These are phyloP conservation scores for Geothlypis trichas DNA, from an alignment of 2,113 vertebrate species.

Conservation along the genomic window DNA sequence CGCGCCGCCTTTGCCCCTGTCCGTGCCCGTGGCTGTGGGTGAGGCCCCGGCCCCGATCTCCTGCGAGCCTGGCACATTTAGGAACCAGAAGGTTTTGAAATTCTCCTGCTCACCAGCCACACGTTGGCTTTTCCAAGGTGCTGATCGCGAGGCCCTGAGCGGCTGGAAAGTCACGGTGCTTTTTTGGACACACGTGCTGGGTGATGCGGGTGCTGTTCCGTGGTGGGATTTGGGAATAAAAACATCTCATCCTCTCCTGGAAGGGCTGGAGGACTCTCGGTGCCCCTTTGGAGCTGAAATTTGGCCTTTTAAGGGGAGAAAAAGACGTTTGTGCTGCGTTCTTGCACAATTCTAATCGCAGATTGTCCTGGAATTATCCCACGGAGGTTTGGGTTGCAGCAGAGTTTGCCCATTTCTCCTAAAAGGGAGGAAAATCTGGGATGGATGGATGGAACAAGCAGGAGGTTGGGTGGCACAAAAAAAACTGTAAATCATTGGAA, in stretches of 20 bases:
- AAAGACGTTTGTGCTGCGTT: rapidly evolving
- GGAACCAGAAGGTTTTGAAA: background rate
- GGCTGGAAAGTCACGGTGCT: rapidly evolving
- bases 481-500: background rate
- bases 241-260: rapidly evolving
- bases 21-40: rapidly evolving
- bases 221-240: background rate
- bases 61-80: background rate
- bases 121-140: background rate
- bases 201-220: background rate
- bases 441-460: rapidly evolving
- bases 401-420: background rate
- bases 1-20: background rate
- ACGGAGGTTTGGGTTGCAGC: rapidly evolving
- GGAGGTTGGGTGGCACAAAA: background rate
- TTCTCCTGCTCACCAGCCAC: background rate
- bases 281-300: background rate
- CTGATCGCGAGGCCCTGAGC: background rate
- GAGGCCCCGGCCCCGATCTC: background rate
- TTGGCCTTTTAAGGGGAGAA: rapidly evolving
- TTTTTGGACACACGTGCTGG: background rate
- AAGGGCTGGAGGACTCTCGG: background rate
- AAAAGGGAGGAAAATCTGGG: background rate
- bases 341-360: background rate
- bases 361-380: background rate